Evolutionary conservation across 2,113 vertebrate genomes (phyloP).

Genomic region (Oophaga pumilio): DNA sequence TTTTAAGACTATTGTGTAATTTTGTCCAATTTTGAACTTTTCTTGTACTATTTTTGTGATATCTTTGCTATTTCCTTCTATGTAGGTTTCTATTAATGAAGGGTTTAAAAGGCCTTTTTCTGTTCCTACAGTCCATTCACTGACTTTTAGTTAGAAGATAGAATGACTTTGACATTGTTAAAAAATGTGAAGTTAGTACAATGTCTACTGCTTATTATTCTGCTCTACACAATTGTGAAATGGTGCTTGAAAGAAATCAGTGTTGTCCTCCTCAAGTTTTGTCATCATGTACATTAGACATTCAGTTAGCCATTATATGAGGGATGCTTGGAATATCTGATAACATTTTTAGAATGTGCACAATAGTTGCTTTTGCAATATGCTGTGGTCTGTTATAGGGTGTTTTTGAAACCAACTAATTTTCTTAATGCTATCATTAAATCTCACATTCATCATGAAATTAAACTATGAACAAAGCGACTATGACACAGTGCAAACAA

Average conservation of each 20-base stretch:
- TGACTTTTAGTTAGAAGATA: background rate
- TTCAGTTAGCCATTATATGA: conserved; percentile 42
- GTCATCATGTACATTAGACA: conserved; percentile 42
- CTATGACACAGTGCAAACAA: background rate
- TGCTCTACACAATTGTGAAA: conserved; percentile 41
- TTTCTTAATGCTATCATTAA: background rate
- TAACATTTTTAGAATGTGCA: conserved; percentile 13
- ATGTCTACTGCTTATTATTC: conserved; percentile 37
- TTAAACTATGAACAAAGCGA: background rate
- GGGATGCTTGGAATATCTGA: conserved; percentile 26
- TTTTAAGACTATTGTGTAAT: too few relatives aligned
- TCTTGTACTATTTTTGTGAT: too few relatives aligned
- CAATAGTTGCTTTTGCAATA: conserved; percentile 20
- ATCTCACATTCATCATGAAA: background rate
- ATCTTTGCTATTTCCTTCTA: too few relatives aligned
- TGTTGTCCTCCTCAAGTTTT: conserved; percentile 44
- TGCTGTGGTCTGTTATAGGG: background rate
- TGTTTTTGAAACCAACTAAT: background rate
- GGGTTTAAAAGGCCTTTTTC: background rate
- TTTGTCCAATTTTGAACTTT: too few relatives aligned
- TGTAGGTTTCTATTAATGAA: too few relatives aligned
- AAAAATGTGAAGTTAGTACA: conserved; percentile 1
- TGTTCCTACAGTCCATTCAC: background rate
- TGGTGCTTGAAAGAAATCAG: conserved; percentile 52
- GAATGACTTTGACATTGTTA: conserved; percentile 12